Base-by-base conservation (phyloP, 2,113 vertebrate genomes). In the Columba livia region DNA sequence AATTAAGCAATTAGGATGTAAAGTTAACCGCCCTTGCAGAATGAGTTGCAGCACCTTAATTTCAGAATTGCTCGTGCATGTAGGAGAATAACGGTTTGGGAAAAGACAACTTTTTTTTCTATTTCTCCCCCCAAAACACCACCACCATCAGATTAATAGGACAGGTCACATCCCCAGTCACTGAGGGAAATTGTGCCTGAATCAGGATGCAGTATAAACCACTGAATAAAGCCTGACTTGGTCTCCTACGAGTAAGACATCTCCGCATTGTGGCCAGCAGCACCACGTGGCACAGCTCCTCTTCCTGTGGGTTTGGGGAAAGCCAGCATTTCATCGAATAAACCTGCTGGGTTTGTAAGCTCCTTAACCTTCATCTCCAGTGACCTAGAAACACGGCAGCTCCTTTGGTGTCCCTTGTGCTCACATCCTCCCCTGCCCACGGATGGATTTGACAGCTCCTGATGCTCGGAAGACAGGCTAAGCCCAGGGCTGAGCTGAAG, bases 1-100 rank as follows among this genome's bases (percentile, higher is more conserved):
- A 96, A 96, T 97, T 96, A 96, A 96, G 91, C 83, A 93, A 95
- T 95, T 91, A 92, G 94, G 56, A 84, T 94, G 91, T 78, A 47
- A 69, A 88, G 90, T 84, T 91, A 78, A 92, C 89, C 91, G 93
- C 57, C 75, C 69, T 90, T 70, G 48, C 72, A 90, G 94, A 83
- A 73, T 1, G 40, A 89, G 73, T 36, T 82, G 66, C 89, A 26
- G 85, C 1, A 70, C 73, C 61, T 92, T 32, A 23, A 88, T 95
- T 82, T 53, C 47, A 11, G 93, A 64, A 2, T 19, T 64, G 53
- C 62, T 92, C 8, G 3, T 65, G 85, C 70, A 4, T 88, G 73
- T 20, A 40, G 48, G 44, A 64, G 29, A 71, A 34, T 0, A 66
- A 42, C 0, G 0, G 13, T n/a, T 65, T 40, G 85, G 72, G 85